Percentiles rank a stretch among this genome's conserved stretches.
Conservation (phyloP, 2,113 vertebrate genomes). For the Paramormyrops kingsleyae region DNA sequence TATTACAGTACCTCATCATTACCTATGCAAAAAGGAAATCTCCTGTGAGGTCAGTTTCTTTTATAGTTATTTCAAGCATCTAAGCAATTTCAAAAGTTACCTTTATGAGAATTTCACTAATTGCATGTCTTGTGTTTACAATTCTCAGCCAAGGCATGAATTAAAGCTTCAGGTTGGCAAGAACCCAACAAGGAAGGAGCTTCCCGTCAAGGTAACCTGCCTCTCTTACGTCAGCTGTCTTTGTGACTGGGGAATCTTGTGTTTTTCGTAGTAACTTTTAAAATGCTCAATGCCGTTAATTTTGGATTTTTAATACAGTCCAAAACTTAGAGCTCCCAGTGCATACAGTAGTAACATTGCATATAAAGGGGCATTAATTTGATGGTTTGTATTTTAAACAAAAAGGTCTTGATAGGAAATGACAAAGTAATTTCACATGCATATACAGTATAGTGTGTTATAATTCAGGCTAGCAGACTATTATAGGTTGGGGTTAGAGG, state of each 20-base stretch:
- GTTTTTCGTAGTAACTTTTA: background rate
- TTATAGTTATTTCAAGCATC: background rate
- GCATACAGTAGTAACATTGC: background rate
- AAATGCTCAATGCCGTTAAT: background rate
- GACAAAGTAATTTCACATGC: background rate
- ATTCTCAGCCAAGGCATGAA: background rate
- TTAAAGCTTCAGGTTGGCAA: background rate
- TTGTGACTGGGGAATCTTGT: background rate
- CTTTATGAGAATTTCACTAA: background rate
- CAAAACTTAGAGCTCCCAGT: background rate
- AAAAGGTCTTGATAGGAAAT: background rate
- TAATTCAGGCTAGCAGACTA: background rate
- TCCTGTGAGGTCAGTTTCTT: background rate
- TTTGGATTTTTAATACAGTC: background rate
- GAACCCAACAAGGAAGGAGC: background rate
- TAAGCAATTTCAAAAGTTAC: background rate
- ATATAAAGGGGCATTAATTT: background rate
- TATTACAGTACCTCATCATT: background rate
- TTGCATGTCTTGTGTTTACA: background rate
- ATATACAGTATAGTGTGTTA: background rate
- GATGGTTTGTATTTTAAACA: background rate
- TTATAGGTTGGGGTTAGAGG: background rate
- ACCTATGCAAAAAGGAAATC: background rate
- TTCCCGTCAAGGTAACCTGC: background rate
- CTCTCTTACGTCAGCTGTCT: background rate